Percentiles rank a stretch among this genome's conserved stretches.
Evolutionary conservation across 2,113 vertebrate species (phyloP).

Genomic region (Rhegmatorhina hoffmannsi): DNA sequence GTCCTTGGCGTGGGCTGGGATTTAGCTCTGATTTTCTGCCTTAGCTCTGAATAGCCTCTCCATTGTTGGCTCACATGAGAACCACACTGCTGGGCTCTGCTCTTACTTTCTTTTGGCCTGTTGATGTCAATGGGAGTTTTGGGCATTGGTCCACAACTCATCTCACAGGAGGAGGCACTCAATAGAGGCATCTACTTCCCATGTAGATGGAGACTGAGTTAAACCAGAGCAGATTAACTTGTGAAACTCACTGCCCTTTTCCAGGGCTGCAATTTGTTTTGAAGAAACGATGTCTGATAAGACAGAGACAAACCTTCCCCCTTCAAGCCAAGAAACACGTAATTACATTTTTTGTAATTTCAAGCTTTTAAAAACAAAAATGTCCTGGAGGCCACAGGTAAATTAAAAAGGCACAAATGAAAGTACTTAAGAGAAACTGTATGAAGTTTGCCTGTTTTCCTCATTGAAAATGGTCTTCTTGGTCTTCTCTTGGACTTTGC

Average conservation of each 20-base stretch:
- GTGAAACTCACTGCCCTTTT: not conserved
- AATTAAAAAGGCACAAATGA: not conserved
- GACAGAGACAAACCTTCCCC: not conserved
- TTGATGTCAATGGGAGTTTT: slow-evolving; percentile 9
- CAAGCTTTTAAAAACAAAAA: not conserved
- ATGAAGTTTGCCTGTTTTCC: not conserved
- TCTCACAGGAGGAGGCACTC: not conserved
- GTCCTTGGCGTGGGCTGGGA: slow-evolving; percentile 14
- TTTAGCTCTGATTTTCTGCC: slow-evolving; percentile 49
- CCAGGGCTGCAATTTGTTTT: not conserved
- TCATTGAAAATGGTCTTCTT: not conserved
- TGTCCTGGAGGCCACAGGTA: not conserved
- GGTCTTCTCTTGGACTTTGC: not conserved
- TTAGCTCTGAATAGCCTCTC: slow-evolving; percentile 34
- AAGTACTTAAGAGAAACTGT: not conserved
- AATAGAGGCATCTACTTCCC: not conserved
- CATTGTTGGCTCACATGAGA: slow-evolving; percentile 36
- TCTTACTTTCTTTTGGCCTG: not conserved
- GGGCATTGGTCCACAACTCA: slow-evolving; percentile 33
- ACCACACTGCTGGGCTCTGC: not conserved
- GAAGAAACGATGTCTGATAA: not conserved
- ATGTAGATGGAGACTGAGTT: not conserved
- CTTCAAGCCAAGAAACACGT: not conserved
- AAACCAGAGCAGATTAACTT: not conserved
- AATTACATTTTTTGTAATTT: not conserved